A percentile compares a stretch with the other conserved stretches of the same genome.
These are phyloP conservation scores for Biston stratarius DNA, from an alignment of 2,888 invertebrate genomes.

Conservation along the genomic window DNA sequence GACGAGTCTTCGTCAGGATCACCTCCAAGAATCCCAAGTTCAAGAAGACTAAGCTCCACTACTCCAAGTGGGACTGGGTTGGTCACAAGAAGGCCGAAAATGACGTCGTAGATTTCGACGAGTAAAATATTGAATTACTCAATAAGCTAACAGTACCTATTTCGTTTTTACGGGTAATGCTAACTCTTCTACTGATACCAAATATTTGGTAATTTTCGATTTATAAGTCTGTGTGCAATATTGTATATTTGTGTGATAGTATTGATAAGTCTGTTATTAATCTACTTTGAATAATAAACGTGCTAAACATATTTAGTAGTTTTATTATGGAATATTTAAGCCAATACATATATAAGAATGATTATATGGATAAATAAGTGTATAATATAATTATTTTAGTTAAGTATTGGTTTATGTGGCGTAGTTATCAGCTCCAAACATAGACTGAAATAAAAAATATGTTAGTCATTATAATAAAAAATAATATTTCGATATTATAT, in stretches of 20 bases:
- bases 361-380: conserved; percentile 8
- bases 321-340: conserved; percentile 52
- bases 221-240: conserved; percentile 67
- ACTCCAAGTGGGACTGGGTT: conserved; percentile 89
- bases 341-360: conserved; percentile 43
- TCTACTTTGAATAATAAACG: conserved; percentile 48
- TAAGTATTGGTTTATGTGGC: conserved; percentile 51
- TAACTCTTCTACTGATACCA: conserved; percentile 36
- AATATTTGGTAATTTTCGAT: conserved; percentile 40
- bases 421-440: conserved; percentile 82
- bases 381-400: conserved; percentile 11
- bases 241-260: conserved; percentile 61
- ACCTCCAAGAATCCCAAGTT: conserved; percentile 85
- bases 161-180: conserved; percentile 30
- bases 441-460: conserved; percentile 74
- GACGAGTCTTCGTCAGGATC: conserved; percentile 89
- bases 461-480: conserved; percentile 27
- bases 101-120: conserved; percentile 79
- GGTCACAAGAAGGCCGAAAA: conserved; percentile 83
- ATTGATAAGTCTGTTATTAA: conserved; percentile 47
- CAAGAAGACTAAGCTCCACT: conserved; percentile 86
- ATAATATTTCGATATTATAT: background rate
- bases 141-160: background rate
- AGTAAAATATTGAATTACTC: conserved; percentile 55
- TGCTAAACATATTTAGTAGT: conserved; percentile 48